Evolutionary conservation across 64 coral and sea anemone genomes (phyloP).

Genomic region (Hydrozoanthus tunicans): DNA sequence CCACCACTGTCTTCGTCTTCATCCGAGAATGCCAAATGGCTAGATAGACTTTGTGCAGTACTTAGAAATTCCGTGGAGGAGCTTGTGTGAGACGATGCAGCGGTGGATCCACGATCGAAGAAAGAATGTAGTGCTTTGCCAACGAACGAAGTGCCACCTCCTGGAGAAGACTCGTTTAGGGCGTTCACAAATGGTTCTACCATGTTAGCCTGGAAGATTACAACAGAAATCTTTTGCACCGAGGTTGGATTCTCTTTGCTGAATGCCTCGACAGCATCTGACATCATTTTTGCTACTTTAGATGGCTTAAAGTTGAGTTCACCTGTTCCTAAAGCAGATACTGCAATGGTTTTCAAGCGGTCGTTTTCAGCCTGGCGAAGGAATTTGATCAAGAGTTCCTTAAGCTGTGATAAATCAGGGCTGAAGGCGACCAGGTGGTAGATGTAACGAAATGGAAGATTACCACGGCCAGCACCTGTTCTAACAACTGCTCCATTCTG

Average conservation of each 20-base stretch:
- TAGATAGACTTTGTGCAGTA: neutral
- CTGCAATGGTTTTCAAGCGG: neutral
- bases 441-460: conserved; percentile 9
- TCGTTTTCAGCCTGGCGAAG: conserved; percentile 20
- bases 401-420: conserved; percentile 5
- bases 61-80: neutral
- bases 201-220: conserved; percentile 8
- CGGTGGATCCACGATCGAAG: neutral
- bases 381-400: neutral
- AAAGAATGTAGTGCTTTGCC: neutral
- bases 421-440: conserved; percentile 49
- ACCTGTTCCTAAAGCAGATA: conserved; percentile 16
- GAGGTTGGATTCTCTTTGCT: neutral
- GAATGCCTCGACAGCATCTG: neutral
- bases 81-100: neutral
- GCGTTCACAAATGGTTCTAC: neutral
- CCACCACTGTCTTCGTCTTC: neutral
- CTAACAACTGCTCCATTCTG: conserved; percentile 23
- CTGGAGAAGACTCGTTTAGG: neutral
- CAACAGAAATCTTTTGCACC: conserved; percentile 23
- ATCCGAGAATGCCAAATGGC: neutral
- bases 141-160: neutral
- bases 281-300: conserved; percentile 34
- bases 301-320: neutral
- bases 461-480: conserved; percentile 7